Conservation (phyloP, 2,797 vertebrate species). For the Propithecus deckenii region DNA sequence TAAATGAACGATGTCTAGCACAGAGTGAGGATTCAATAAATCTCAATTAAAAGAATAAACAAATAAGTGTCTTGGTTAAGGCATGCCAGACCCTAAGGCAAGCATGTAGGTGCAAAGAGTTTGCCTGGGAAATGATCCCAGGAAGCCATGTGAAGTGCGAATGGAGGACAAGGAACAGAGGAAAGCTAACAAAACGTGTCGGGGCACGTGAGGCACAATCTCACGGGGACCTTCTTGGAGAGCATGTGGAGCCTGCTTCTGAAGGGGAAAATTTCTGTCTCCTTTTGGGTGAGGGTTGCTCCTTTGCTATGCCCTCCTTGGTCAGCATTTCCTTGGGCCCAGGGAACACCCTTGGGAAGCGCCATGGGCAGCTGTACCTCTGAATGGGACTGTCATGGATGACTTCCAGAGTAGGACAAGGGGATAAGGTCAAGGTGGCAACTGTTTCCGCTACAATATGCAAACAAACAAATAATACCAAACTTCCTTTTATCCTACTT, state of each 20-base stretch:
- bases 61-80: neutral
- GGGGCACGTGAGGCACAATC: accelerated
- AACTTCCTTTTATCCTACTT: neutral
- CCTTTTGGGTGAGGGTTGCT: neutral
- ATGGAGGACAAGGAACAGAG: neutral
- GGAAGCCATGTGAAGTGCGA: neutral
- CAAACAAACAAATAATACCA: neutral
- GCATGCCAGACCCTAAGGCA: neutral
- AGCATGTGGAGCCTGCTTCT: neutral
- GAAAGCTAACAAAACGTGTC: neutral
- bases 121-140: neutral
- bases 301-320: neutral
- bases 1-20: neutral
- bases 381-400: neutral
- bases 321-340: neutral
- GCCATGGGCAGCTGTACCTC: accelerated
- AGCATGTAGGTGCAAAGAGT: neutral
- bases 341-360: neutral
- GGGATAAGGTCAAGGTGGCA: neutral
- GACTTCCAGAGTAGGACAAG: neutral
- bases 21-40: neutral
- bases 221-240: neutral
- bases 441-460: neutral
- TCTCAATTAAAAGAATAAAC: neutral
- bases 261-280: neutral